Conservation (phyloP, 1,140 invertebrate genomes). For the Psix sp. region DNA sequence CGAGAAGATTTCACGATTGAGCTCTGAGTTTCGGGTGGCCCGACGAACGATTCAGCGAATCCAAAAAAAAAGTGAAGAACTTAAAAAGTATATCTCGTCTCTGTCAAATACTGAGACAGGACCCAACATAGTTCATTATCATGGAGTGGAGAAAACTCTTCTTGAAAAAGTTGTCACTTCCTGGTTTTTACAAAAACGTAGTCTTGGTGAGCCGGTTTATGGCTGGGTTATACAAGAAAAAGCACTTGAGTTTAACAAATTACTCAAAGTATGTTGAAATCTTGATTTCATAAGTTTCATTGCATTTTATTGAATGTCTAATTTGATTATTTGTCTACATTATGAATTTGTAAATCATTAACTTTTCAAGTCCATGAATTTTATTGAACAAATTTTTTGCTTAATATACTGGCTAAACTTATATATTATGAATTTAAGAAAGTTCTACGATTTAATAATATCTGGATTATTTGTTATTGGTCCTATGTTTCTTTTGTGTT, state of each 20-base stretch:
- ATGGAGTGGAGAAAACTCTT: constrained; percentile 40
- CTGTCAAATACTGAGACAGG: not conserved
- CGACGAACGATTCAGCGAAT: constrained; percentile 50
- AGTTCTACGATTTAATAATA: too few species aligned
- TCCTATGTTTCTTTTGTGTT: too few species aligned
- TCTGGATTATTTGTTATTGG: too few species aligned
- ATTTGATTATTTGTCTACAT: too few species aligned
- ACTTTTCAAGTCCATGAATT: too few species aligned
- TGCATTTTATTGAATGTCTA: too few species aligned
- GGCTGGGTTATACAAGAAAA: constrained; percentile 49
- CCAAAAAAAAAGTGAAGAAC: constrained; percentile 20
- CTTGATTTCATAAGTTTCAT: not conserved
- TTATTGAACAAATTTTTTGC: too few species aligned
- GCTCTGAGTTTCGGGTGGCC: constrained; percentile 37
- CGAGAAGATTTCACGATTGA: constrained; percentile 45
- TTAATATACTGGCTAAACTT: too few species aligned
- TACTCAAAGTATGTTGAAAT: constrained; percentile 12
- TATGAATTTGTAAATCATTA: too few species aligned
- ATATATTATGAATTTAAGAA: too few species aligned
- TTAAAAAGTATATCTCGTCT: constrained; percentile 20
- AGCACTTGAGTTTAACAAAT: constrained; percentile 45
- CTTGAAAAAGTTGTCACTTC: constrained; percentile 27
- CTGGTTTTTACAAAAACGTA: constrained; percentile 43
- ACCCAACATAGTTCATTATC: constrained; percentile 15
- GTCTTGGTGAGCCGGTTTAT: constrained; percentile 43